Conservation (phyloP, 2,888 invertebrate species). For the Romanomermis culicivorax region DNA sequence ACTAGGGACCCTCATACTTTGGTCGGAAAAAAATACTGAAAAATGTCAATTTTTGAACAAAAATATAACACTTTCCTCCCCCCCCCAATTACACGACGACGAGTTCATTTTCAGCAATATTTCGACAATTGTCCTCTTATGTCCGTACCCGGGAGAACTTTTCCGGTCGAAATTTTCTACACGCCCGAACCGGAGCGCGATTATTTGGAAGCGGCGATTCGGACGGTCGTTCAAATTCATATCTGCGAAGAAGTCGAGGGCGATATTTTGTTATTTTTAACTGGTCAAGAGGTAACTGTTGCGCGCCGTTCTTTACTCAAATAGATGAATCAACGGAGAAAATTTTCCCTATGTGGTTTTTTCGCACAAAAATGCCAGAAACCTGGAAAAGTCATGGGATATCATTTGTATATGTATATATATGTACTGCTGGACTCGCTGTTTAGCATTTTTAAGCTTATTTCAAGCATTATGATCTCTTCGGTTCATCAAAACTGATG, state of each 20-base stretch:
- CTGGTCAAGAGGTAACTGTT: conserved; percentile 42
- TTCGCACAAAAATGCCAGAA: too few relatives aligned
- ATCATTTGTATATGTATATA: not conserved
- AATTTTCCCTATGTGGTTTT: not conserved
- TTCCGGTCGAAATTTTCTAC: conserved; percentile 92
- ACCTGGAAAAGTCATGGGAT: too few relatives aligned
- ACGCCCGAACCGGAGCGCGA: conserved; percentile 95
- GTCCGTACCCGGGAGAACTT: conserved; percentile 89
- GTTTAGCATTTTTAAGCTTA: too few relatives aligned
- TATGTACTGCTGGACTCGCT: not conserved
- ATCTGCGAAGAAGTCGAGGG: conserved; percentile 47
- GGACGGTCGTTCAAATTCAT: conserved; percentile 90
- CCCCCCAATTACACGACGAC: too few relatives aligned
- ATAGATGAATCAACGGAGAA: not conserved
- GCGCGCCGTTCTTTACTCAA: not conserved
- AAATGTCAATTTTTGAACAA: too few relatives aligned
- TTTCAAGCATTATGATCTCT: too few relatives aligned
- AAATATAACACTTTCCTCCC: too few relatives aligned
- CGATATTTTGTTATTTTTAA: conserved; percentile 72
- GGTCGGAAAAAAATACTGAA: too few relatives aligned
- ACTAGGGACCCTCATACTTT: too few relatives aligned
- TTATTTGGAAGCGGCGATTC: conserved; percentile 90
- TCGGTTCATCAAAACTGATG: too few relatives aligned
- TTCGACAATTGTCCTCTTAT: conserved; percentile 94
- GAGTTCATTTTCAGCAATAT: conserved; percentile 59